These are phyloP conservation scores for Arothron firmamentum DNA, from an alignment of 2,113 vertebrate genomes.

Conservation along the genomic window DNA sequence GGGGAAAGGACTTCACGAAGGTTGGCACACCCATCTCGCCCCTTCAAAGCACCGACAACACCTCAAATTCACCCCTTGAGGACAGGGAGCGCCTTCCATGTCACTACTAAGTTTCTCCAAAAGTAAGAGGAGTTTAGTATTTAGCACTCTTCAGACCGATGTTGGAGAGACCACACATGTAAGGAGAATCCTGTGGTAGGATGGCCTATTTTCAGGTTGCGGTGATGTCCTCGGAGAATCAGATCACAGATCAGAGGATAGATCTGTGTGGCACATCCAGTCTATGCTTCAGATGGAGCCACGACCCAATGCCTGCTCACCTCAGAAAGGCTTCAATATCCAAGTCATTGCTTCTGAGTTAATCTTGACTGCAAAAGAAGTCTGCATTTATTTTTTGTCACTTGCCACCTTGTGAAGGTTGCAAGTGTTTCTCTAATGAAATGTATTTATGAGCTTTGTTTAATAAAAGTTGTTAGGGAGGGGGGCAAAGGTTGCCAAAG, in stretches of 20 bases:
- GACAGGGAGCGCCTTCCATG: slow-evolving; percentile 45
- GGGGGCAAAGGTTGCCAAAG: slow-evolving; percentile 46
- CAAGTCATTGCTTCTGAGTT: slow-evolving; percentile 29
- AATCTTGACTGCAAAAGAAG: slow-evolving; percentile 30
- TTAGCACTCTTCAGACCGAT: slow-evolving; percentile 44
- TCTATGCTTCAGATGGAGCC: slow-evolving; percentile 29
- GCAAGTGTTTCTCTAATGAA: slow-evolving; percentile 35
- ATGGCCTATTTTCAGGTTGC: slow-evolving; percentile 54
- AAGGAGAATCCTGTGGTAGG: slow-evolving; percentile 4
- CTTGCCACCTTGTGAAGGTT: slow-evolving; percentile 23
- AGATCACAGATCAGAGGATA: slow-evolving; percentile 11
- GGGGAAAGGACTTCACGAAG: slow-evolving; percentile 48
- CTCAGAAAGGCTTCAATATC: slow-evolving; percentile 33
- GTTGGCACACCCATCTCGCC: slow-evolving; percentile 48
- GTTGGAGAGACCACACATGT: slow-evolving; percentile 33
- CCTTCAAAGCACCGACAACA: slow-evolving; percentile 47
- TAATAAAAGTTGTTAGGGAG: slow-evolving; percentile 33
- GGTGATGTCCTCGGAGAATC: slow-evolving; percentile 30
- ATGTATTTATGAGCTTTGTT: slow-evolving; percentile 49
- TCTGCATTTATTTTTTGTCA: slow-evolving; percentile 22
- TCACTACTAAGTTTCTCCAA: slow-evolving; percentile 47
- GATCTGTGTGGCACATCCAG: slow-evolving; percentile 31
- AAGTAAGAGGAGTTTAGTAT: slow-evolving; percentile 45
- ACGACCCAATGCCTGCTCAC: slow-evolving; percentile 31
- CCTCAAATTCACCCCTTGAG: slow-evolving; percentile 35